phyloP scores from a whole-genome alignment of 2,113 vertebrate species.

The Sardina pilchardus region DNA sequence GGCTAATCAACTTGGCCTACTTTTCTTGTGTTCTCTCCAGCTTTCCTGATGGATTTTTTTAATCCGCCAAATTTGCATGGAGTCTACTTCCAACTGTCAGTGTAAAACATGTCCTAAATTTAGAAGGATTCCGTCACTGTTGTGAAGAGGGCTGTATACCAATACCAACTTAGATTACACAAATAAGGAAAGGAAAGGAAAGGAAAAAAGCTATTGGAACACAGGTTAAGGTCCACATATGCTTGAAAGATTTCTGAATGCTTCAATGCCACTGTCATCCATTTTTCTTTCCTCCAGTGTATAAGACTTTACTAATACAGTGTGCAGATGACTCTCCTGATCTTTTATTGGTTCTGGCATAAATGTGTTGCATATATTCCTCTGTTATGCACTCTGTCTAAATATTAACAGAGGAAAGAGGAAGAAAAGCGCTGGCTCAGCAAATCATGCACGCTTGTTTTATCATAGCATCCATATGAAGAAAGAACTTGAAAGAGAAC shows the following conservation, averaged over 20 bases:
- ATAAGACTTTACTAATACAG: background rate
- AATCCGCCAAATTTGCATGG: conserved; percentile 34
- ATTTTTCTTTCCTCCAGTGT: conserved; percentile 1
- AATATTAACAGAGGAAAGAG: conserved; percentile 10
- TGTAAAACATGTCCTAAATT: conserved; percentile 28
- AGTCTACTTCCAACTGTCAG: conserved; percentile 38
- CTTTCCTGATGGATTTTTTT: conserved; percentile 47
- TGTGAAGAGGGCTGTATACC: background rate
- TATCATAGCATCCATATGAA: conserved; percentile 7
- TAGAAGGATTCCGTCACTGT: conserved; percentile 25
- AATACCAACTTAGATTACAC: background rate
- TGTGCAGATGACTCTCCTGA: background rate
- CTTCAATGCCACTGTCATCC: background rate
- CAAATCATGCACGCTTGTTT: background rate
- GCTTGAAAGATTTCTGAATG: conserved; percentile 5
- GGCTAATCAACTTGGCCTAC: conserved; percentile 49
- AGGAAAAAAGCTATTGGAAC: background rate
- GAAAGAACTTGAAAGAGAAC: background rate
- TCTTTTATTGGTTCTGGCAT: conserved; percentile 6
- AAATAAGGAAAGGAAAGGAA: background rate
- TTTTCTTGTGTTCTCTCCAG: conserved; percentile 48
- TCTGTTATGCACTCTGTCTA: conserved; percentile 8
- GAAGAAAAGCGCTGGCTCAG: conserved; percentile 6
- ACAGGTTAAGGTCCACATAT: conserved; percentile 3
- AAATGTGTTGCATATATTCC: conserved; percentile 10